These are phyloP conservation scores for Dromaius novaehollandiae DNA, from an alignment of 2,113 vertebrate genomes.

Conservation along the genomic window DNA sequence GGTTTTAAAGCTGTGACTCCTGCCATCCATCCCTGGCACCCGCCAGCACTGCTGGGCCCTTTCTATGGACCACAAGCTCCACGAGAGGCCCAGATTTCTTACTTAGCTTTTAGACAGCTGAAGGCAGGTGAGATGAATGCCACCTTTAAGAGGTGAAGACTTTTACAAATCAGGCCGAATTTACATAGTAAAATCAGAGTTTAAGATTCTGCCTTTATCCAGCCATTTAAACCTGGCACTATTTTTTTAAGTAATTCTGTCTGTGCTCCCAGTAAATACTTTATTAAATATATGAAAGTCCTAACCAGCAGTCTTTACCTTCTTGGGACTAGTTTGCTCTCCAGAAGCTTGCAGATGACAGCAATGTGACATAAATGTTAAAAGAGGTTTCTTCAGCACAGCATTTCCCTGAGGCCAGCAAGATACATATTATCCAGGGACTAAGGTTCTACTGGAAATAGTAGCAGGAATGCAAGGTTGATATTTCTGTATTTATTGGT, in stretches of 20 bases:
- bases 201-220: background rate
- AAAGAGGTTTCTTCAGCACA: background rate
- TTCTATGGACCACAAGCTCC: background rate
- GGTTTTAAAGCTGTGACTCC: background rate
- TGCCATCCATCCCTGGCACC: accelerated
- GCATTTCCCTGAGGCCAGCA: background rate
- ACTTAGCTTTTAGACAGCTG: background rate
- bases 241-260: background rate
- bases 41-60: accelerated
- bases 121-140: background rate
- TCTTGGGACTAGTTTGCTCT: background rate
- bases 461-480: conserved; percentile 30
- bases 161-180: background rate
- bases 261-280: background rate
- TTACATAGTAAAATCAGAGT: background rate
- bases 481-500: conserved; percentile 62
- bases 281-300: background rate
- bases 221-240: background rate
- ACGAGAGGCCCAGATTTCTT: background rate
- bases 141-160: background rate
- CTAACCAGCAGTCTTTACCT: background rate
- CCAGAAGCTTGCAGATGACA: background rate
- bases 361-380: conserved; percentile 20
- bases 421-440: background rate
- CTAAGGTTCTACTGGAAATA: conserved; percentile 10